Conservation (phyloP, 2,113 vertebrate genomes). For the Cisticola juncidis region DNA sequence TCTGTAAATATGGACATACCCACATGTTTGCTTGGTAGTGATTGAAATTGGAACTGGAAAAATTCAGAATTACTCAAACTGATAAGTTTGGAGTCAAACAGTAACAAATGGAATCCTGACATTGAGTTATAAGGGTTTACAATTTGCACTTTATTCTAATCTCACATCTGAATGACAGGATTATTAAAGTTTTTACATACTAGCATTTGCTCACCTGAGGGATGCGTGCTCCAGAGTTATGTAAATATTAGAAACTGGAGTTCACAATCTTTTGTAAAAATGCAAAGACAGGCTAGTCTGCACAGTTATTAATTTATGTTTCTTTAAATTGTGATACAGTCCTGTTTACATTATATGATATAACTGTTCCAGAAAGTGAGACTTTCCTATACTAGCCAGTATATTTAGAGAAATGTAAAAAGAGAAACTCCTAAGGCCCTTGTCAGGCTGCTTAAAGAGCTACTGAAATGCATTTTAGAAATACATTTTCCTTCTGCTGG, state of each 20-base stretch:
- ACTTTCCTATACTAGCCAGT: neutral
- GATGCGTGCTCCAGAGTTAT: neutral
- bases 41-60: neutral
- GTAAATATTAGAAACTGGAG: neutral
- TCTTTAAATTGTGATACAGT: neutral
- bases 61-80: neutral
- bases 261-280: neutral
- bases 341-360: neutral
- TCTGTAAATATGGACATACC: neutral
- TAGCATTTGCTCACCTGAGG: neutral
- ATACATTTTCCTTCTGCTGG: neutral
- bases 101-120: neutral
- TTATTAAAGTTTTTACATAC: neutral
- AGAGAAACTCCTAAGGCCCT: neutral
- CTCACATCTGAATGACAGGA: neutral
- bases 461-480: constrained; percentile 4
- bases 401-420: neutral
- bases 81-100: neutral
- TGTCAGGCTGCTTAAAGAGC: neutral
- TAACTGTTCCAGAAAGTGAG: neutral
- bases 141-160: neutral
- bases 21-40: neutral
- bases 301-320: neutral
- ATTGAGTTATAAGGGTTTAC: neutral
- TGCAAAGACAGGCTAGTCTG: neutral